These are phyloP conservation scores for Hirundo rustica DNA, from an alignment of 2,797 vertebrate genomes.

Conservation along the genomic window DNA sequence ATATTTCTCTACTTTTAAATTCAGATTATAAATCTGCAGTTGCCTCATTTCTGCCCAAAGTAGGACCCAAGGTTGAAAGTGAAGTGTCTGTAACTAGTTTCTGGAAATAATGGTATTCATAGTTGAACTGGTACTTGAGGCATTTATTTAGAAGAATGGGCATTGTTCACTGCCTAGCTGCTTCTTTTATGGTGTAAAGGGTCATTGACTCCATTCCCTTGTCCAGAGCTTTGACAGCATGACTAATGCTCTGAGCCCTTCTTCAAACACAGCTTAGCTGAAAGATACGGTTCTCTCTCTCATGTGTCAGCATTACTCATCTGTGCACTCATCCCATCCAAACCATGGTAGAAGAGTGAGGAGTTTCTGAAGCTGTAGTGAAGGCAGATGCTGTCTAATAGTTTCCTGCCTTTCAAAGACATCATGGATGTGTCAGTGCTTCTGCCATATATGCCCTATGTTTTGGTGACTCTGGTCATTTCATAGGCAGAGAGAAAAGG, in stretches of 20 bases:
- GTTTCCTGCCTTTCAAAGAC: neutral
- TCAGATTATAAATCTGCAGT: neutral
- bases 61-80: neutral
- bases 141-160: slow-evolving; percentile 16
- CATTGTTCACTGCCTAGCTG: neutral
- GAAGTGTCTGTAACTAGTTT: neutral
- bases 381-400: neutral
- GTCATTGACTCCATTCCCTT: neutral
- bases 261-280: neutral
- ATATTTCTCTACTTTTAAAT: neutral
- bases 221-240: neutral
- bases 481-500: neutral
- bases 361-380: neutral
- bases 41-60: neutral
- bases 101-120: neutral
- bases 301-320: fast-evolving
- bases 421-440: neutral
- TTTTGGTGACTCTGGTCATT: neutral
- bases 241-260: neutral
- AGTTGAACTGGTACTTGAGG: neutral
- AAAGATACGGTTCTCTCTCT: neutral
- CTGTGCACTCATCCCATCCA: neutral
- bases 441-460: fast-evolving
- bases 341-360: neutral
- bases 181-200: neutral